Conservation (phyloP, 1,140 invertebrate species). For the Magallana ariakensis region DNA sequence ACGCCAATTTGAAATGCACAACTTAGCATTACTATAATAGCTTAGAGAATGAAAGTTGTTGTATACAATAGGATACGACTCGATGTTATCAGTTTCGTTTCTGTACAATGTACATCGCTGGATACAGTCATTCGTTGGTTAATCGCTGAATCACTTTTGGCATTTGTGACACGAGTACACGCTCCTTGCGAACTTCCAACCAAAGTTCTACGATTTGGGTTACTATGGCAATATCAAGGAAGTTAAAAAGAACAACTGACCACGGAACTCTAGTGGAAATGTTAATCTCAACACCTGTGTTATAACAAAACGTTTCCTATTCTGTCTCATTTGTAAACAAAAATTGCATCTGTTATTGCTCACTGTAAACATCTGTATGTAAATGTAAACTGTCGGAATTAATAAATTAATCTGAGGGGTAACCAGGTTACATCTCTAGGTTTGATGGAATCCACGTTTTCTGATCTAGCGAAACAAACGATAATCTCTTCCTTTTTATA, state of each 20-base stretch:
- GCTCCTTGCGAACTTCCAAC: background rate
- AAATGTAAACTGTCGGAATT: slow-evolving; percentile 34
- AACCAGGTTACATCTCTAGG: no score
- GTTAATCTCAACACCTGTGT: slow-evolving; percentile 21
- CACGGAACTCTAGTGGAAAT: background rate
- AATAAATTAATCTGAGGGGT: slow-evolving; percentile 15
- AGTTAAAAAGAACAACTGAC: slow-evolving; percentile 18
- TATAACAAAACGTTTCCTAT: slow-evolving; percentile 29
- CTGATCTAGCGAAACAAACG: no score
- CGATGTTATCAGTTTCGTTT: no score
- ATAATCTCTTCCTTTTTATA: background rate
- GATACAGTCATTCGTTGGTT: no score
- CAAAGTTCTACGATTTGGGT: background rate
- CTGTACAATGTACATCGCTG: no score
- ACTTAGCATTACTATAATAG: no score
- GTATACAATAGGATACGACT: no score
- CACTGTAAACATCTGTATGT: slow-evolving; percentile 25
- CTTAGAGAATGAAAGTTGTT: no score
- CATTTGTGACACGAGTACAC: slow-evolving; percentile 25
- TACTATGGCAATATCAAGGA: slow-evolving; percentile 30
- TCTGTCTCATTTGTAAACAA: slow-evolving; percentile 25
- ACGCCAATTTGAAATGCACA: no score
- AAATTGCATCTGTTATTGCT: slow-evolving; percentile 38
- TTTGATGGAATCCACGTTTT: no score
- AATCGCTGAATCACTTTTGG: background rate